Conservation (phyloP, 2,113 vertebrate genomes). For the Rhadina sibilatrix region DNA sequence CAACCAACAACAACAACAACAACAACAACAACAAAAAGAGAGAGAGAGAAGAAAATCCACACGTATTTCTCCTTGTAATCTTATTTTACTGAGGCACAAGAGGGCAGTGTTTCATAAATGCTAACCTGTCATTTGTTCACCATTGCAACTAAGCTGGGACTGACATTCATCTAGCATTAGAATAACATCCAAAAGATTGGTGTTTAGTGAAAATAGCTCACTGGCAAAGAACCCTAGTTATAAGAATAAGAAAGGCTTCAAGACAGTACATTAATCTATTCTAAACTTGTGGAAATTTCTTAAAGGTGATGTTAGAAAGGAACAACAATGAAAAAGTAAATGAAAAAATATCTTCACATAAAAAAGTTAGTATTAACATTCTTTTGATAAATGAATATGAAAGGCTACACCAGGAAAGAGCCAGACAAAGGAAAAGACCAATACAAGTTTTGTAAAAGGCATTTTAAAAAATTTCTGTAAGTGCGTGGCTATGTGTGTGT, state of each 20-base stretch:
- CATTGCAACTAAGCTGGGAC: background rate
- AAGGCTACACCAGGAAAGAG: background rate
- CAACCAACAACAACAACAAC: background rate
- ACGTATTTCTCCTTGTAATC: background rate
- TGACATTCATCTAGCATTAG: background rate
- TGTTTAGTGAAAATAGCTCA: background rate
- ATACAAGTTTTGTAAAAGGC: background rate
- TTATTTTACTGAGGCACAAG: background rate
- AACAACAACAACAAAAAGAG: too few relatives aligned
- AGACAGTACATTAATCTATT: background rate
- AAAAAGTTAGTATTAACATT: background rate
- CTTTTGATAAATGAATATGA: background rate
- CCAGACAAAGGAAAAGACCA: background rate
- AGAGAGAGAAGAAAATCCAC: background rate
- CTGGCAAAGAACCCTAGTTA: background rate
- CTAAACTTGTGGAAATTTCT: background rate
- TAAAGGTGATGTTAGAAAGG: background rate
- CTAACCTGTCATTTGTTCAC: background rate
- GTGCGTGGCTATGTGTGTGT: background rate
- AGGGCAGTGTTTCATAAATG: constrained; percentile 56
- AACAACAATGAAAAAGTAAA: background rate
- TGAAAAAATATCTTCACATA: background rate
- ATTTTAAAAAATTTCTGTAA: too few relatives aligned
- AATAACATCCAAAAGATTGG: background rate
- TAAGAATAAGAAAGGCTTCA: background rate